Evolutionary conservation across 2,888 invertebrate genomes (phyloP).

Genomic region (Drosophila koepferae): DNA sequence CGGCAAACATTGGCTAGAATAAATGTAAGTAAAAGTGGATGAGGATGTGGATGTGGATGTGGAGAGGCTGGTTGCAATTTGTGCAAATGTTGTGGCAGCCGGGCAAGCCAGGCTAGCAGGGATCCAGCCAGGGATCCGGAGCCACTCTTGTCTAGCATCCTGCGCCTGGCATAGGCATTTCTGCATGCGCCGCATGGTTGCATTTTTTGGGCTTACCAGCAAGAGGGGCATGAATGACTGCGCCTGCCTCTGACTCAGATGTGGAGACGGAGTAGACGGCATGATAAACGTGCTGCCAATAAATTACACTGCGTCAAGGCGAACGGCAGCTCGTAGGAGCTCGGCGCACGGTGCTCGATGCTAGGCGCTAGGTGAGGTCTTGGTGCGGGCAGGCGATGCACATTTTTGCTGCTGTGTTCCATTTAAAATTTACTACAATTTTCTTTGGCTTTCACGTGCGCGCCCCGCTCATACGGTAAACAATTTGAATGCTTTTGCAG

Average conservation of each 20-base stretch:
- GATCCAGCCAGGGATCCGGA: slow-evolving; percentile 17
- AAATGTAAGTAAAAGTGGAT: slow-evolving; percentile 71
- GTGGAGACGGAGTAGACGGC: slow-evolving; percentile 62
- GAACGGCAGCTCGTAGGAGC: slow-evolving; percentile 45
- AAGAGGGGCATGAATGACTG: slow-evolving; percentile 14
- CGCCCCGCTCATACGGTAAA: slow-evolving; percentile 74
- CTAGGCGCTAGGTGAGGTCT: background rate
- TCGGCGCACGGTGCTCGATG: background rate
- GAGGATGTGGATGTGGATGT: slow-evolving; percentile 22
- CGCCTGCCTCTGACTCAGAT: slow-evolving; percentile 31
- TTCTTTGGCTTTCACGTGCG: slow-evolving; percentile 78
- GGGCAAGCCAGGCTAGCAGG: slow-evolving; percentile 10
- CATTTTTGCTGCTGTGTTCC: slow-evolving; percentile 78
- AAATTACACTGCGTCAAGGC: slow-evolving; percentile 80
- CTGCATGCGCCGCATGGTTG: slow-evolving; percentile 80
- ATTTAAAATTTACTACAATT: slow-evolving; percentile 81
- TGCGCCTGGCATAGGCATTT: slow-evolving; percentile 72
- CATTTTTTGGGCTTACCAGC: slow-evolving; percentile 76
- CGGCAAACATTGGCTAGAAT: slow-evolving; percentile 74
- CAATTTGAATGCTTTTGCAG: slow-evolving; percentile 79
- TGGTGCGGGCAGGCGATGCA: slow-evolving; percentile 48
- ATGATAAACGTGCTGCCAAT: slow-evolving; percentile 81
- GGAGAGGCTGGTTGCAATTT: slow-evolving; percentile 68
- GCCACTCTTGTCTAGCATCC: slow-evolving; percentile 34
- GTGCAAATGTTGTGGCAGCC: slow-evolving; percentile 72